Base-by-base conservation (phyloP, 2,888 invertebrate genomes). In the Noctua janthina region DNA sequence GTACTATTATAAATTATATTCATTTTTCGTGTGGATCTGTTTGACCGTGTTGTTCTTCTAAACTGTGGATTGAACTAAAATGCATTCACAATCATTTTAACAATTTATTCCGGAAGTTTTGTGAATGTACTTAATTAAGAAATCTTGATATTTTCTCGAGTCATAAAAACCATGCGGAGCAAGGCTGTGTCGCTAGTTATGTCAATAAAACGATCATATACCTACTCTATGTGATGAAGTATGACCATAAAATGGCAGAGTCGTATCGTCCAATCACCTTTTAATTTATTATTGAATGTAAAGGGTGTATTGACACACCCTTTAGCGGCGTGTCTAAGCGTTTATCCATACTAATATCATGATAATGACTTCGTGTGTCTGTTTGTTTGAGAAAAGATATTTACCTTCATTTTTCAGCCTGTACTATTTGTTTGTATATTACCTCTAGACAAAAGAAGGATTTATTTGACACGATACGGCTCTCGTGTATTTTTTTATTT, bases 181-280 rank as follows among this genome's bases (percentile, higher is more conserved):
- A 68, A n/a, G n/a, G n/a, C 8, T n/a, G 35, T 2, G 20, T 49
- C n/a, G 15, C 23, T n/a, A 6, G 51, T 49, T 20, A 64, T 15
- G 39, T n/a, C 62, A 43, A 54, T 62, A 54, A 43, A 68, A 69
- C 62, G 29, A 56, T 77, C 46, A 62, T 54, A 67, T 54, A 54
- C 13, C 20, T 68, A 69, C 78, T 62, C 54, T 71, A 35, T 20
- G 70, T 71, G 66, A 83, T 64, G 56, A 85, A 74, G 54, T 85
- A 83, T 80, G 39, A 56, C 67, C 70, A 80, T 85, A 85, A 83
- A 80, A 85, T 71, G 81, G 54, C 81, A 54, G 17, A 39, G 54
- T 35, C 73, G 51, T 69, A 35, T 68, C 80, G 13, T 62, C 39
- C 67, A 80, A 85, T 83, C 71, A 72, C 67, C 54, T 51, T 79